Conservation (phyloP, 2,113 vertebrate genomes). For the Perca fluviatilis region DNA sequence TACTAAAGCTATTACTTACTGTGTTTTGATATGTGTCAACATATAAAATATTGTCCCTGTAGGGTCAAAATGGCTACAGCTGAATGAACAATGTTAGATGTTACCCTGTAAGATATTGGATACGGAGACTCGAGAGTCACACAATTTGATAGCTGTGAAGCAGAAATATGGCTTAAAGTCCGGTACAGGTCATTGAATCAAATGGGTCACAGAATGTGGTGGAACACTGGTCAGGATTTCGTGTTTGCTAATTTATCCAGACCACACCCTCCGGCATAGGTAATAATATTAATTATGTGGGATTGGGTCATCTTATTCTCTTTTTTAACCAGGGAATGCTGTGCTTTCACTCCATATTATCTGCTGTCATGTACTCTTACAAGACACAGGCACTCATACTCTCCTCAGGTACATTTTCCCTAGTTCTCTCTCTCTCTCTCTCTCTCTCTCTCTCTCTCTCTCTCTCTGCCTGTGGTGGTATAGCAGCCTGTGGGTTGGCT, state of each 20-base stretch:
- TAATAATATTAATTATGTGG: neutral
- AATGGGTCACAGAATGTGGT: neutral
- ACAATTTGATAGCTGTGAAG: neutral
- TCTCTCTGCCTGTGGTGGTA: neutral
- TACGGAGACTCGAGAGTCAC: neutral
- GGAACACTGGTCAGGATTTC: neutral
- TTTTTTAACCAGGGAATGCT: neutral
- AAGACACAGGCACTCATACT: neutral
- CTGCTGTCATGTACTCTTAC: neutral
- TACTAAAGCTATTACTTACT: too few species aligned
- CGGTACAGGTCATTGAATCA: neutral
- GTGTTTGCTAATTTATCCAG: neutral
- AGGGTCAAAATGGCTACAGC: neutral
- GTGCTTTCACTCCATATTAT: neutral
- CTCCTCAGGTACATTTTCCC: constrained; percentile 24
- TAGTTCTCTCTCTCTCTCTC: too few species aligned
- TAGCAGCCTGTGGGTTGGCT: constrained; percentile 13
- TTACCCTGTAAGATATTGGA: neutral
- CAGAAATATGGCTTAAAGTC: neutral
- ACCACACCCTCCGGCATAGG: neutral
- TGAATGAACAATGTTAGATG: too few species aligned
- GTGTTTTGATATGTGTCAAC: neutral
- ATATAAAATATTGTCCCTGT: neutral
- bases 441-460: neutral
- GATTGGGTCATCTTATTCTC: too few species aligned